Conservation (phyloP, 2,888 invertebrate species). For the Rhaphigaster nebulosa region DNA sequence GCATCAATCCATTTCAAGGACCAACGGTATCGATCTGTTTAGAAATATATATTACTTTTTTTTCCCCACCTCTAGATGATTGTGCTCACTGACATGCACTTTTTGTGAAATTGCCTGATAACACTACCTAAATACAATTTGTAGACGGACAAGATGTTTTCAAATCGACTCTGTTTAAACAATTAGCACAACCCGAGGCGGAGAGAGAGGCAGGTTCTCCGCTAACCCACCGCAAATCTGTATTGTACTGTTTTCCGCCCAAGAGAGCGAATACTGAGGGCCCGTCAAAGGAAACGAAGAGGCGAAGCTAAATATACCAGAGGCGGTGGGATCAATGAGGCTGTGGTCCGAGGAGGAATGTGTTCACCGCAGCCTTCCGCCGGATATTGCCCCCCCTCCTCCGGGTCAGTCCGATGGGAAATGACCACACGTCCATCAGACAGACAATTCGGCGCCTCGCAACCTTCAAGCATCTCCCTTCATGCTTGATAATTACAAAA, state of each 20-base stretch:
- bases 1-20: background rate
- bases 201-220: background rate
- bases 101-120: background rate
- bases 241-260: background rate
- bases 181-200: background rate
- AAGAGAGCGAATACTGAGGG: background rate
- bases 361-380: conserved; percentile 23
- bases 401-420: background rate
- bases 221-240: background rate
- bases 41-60: background rate
- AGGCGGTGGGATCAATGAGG: conserved; percentile 32
- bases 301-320: background rate
- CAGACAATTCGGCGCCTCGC: background rate
- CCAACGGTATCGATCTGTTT: background rate
- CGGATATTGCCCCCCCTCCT: conserved; percentile 1
- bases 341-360: conserved; percentile 28
- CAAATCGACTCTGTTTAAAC: background rate
- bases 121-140: background rate
- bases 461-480: background rate
- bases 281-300: background rate
- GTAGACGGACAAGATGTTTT: background rate
- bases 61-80: background rate
- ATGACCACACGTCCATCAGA: background rate
- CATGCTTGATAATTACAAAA: background rate
- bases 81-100: background rate